These are phyloP conservation scores for Phenganax stokvisi DNA, from an alignment of 92 coral and sea anemone species.

Conservation along the genomic window DNA sequence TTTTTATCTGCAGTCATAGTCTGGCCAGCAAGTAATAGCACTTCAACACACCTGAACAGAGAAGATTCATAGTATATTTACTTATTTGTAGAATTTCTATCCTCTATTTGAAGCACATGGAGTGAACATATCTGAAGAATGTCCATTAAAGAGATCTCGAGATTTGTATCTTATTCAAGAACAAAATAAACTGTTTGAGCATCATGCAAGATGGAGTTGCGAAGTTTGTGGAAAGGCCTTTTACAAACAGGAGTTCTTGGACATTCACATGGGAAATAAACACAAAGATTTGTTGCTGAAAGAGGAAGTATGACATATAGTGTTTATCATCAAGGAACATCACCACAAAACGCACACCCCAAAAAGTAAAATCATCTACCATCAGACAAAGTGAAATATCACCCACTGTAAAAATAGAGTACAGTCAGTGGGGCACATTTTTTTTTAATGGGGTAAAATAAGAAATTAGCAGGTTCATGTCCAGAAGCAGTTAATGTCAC, in stretches of 20 bases:
- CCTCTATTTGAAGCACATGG: slow-evolving; percentile 54
- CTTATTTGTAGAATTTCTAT: slow-evolving; percentile 56
- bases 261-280: slow-evolving; percentile 73
- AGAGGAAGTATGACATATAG: slow-evolving; percentile 32
- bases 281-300: slow-evolving; percentile 68
- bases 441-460: too few relatives aligned
- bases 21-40: too few relatives aligned
- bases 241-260: slow-evolving; percentile 59
- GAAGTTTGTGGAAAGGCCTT: slow-evolving; percentile 85
- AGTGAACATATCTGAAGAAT: slow-evolving; percentile 41
- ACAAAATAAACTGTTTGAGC: slow-evolving; percentile 60
- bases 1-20: background rate
- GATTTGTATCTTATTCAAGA: slow-evolving; percentile 74
- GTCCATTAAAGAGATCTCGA: slow-evolving; percentile 58
- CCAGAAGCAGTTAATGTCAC: too few relatives aligned
- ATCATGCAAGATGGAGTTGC: slow-evolving; percentile 77
- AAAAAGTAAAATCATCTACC: too few relatives aligned
- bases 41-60: background rate
- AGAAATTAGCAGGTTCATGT: too few relatives aligned
- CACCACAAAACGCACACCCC: too few relatives aligned
- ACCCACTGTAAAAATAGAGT: background rate
- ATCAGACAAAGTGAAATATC: too few relatives aligned
- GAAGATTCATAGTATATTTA: background rate
- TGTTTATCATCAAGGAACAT: background rate
- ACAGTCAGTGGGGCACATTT: background rate